phyloP scores from a whole-genome alignment of 2,888 invertebrate genomes.

The Drosophila antonietae region DNA sequence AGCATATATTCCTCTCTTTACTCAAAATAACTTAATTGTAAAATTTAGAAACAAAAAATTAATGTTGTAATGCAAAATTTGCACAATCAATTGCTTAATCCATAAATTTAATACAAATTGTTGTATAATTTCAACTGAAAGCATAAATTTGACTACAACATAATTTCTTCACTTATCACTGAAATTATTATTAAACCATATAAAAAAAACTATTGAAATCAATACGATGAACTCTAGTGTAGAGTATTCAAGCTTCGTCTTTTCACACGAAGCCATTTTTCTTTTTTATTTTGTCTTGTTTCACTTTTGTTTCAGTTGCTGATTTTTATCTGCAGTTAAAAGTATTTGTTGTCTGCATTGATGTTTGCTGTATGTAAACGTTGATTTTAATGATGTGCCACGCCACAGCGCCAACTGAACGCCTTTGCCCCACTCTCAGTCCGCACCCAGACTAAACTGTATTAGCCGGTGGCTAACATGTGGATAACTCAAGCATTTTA shows the following conservation, averaged over 20 bases:
- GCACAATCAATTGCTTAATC: too few relatives aligned
- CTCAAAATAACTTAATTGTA: too few relatives aligned
- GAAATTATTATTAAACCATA: too few relatives aligned
- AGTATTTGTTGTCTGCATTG: constrained; percentile 74
- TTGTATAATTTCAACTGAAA: too few relatives aligned
- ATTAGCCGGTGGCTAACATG: constrained; percentile 39
- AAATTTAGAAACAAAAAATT: too few relatives aligned
- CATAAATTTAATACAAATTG: too few relatives aligned
- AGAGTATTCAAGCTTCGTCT: constrained; percentile 15
- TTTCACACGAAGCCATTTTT: background rate
- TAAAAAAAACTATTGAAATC: background rate
- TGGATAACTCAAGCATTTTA: constrained; percentile 79
- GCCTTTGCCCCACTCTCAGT: background rate
- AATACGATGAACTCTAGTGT: too few relatives aligned
- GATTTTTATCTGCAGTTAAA: constrained; percentile 76
- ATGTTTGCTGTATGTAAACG: constrained; percentile 76
- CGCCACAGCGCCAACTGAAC: constrained; percentile 17
- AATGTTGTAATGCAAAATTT: too few relatives aligned
- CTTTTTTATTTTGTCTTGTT: constrained; percentile 17
- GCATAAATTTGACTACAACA: too few relatives aligned
- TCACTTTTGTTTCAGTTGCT: constrained; percentile 73
- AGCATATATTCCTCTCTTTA: background rate
- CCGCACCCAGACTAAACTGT: background rate
- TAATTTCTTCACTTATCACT: too few relatives aligned
- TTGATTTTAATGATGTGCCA: constrained; percentile 77